Percentiles rank a stretch among this genome's conserved stretches.
Conservation (phyloP, 2,797 vertebrate species). For the Enteromius fasciolatus region DNA sequence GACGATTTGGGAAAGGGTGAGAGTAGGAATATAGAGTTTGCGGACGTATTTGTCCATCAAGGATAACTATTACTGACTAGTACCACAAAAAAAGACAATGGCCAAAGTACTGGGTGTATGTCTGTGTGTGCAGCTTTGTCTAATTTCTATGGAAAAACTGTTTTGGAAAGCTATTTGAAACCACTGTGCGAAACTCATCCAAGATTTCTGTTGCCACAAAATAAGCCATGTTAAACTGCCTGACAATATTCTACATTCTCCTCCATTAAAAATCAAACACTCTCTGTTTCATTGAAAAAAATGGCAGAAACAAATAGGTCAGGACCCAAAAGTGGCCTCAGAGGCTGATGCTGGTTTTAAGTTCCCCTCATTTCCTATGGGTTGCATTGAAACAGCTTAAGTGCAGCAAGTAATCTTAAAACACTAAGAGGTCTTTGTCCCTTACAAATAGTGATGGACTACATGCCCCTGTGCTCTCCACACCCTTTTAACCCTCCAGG, state of each 20-base stretch:
- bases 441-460: slow-evolving; percentile 71
- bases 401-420: slow-evolving; percentile 65
- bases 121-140: slow-evolving; percentile 43
- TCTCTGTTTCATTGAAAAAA: slow-evolving; percentile 12
- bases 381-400: slow-evolving; percentile 54
- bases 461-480: slow-evolving; percentile 66
- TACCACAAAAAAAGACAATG: slow-evolving; percentile 47
- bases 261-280: slow-evolving; percentile 30
- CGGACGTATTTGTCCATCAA: slow-evolving; percentile 64
- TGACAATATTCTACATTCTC: slow-evolving; percentile 28
- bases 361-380: slow-evolving; percentile 62
- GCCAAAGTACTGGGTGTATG: slow-evolving; percentile 34
- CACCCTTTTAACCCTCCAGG: slow-evolving; percentile 51
- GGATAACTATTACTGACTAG: slow-evolving; percentile 66
- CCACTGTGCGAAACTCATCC: slow-evolving; percentile 20
- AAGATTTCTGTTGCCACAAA: slow-evolving; percentile 25
- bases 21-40: neutral
- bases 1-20: neutral
- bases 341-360: slow-evolving; percentile 54
- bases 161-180: slow-evolving; percentile 58
- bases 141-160: slow-evolving; percentile 49
- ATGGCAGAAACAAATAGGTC: slow-evolving; percentile 36
- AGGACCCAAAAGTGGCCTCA: slow-evolving; percentile 44
- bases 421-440: slow-evolving; percentile 76
- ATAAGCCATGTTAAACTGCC: slow-evolving; percentile 24